Conservation (phyloP, 1,140 invertebrate species). For the Drosophila oshimai region DNA sequence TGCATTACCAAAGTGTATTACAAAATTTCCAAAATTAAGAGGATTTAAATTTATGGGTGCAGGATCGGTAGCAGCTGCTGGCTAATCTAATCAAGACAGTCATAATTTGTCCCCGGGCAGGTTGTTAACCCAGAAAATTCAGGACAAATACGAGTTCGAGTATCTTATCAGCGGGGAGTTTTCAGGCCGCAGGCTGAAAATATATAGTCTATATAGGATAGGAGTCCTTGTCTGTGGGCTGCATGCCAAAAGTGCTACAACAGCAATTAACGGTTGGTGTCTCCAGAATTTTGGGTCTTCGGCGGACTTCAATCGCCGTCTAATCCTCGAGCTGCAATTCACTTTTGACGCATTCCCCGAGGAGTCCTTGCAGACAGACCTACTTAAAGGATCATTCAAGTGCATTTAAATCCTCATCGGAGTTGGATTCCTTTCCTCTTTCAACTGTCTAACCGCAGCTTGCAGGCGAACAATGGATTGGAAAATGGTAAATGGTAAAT, state of each 20-base stretch:
- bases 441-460: constrained; percentile 56
- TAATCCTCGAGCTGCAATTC: constrained; percentile 74
- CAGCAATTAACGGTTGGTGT: constrained; percentile 60
- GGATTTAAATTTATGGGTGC: not conserved
- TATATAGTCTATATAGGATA: constrained; percentile 20
- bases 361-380: not conserved
- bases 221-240: constrained; percentile 33
- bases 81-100: constrained; percentile 58
- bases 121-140: constrained; percentile 14
- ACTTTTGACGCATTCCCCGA: constrained; percentile 70
- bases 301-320: constrained; percentile 63
- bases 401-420: constrained; percentile 70
- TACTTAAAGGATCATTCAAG: constrained; percentile 61
- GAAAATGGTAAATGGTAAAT: not conserved
- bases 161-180: constrained; percentile 50
- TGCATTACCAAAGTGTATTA: too few relatives aligned
- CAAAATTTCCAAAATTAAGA: not conserved
- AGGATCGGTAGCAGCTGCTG: constrained; percentile 8
- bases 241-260: constrained; percentile 66
- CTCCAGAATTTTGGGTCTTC: constrained; percentile 9
- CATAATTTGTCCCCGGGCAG: constrained; percentile 57
- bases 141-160: not conserved
- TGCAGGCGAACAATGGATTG: constrained; percentile 2
- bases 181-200: constrained; percentile 18
- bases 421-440: constrained; percentile 23